A percentile compares a stretch with the other conserved stretches of the same genome.
Evolutionary conservation across 2,113 vertebrate genomes (phyloP).

Genomic region (Egretta garzetta): DNA sequence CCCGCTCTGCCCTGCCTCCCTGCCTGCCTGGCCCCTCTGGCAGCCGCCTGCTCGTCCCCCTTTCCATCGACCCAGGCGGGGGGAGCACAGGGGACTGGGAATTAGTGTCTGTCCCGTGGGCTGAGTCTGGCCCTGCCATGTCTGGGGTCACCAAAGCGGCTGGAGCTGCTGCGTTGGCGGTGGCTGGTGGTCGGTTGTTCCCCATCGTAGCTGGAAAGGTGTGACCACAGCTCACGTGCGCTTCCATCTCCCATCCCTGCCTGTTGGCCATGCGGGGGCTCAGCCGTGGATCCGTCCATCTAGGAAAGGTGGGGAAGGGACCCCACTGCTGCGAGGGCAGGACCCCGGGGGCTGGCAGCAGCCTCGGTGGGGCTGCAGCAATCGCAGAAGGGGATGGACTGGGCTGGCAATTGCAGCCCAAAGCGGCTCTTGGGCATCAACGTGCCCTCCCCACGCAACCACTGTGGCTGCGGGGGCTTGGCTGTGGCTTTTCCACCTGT

Average conservation of each 20-base stretch:
- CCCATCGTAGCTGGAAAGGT: neutral
- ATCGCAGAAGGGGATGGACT: neutral
- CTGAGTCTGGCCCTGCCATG: neutral
- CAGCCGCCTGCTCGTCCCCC: neutral
- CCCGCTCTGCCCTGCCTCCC: neutral
- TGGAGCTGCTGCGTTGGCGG: neutral
- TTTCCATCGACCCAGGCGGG: accelerated
- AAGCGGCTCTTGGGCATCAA: accelerated
- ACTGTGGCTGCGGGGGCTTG: neutral
- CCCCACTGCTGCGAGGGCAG: neutral
- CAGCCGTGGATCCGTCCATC: accelerated
- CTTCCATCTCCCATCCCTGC: neutral
- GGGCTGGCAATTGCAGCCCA: neutral
- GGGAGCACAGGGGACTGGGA: neutral
- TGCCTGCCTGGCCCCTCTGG: accelerated
- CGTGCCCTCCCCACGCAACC: accelerated
- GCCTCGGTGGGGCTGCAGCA: neutral
- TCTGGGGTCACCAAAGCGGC: neutral
- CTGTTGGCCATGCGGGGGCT: too few relatives aligned
- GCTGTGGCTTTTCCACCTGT: neutral
- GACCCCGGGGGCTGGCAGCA: neutral
- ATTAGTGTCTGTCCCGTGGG: neutral
- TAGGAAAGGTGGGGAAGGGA: neutral
- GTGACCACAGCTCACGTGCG: accelerated
- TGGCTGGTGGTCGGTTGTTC: neutral